phyloP scores from a whole-genome alignment of 2,113 vertebrate genomes.

The Leuciscus idus region DNA sequence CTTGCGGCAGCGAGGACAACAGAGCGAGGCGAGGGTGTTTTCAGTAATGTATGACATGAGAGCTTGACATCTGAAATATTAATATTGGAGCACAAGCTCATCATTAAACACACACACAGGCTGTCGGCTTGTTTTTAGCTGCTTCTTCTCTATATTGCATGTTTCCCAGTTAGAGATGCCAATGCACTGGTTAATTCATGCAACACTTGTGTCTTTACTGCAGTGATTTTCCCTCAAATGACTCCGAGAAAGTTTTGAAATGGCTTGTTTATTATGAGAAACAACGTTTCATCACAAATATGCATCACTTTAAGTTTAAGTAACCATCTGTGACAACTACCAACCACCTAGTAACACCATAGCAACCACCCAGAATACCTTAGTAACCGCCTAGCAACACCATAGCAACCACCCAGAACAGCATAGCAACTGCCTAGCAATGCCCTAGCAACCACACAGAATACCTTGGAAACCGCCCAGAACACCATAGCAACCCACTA shows the following conservation, averaged over 20 bases:
- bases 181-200: conserved; percentile 21
- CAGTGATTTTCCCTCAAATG: not conserved
- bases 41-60: conserved; percentile 32
- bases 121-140: conserved; percentile 26
- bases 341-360: too few relatives aligned
- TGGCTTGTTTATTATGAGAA: not conserved
- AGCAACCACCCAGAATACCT: too few relatives aligned
- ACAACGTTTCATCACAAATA: too few relatives aligned
- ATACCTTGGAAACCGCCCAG: too few relatives aligned
- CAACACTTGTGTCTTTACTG: conserved; percentile 4
- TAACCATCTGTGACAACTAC: too few relatives aligned
- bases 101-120: not conserved
- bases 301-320: too few relatives aligned
- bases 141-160: conserved; percentile 31
- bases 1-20: not conserved
- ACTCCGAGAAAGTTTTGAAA: not conserved
- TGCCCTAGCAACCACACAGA: too few relatives aligned
- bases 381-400: too few relatives aligned
- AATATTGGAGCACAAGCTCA: conserved; percentile 20
- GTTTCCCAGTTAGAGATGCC: conserved; percentile 7
- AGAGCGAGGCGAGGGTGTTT: not conserved
- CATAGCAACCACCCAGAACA: too few relatives aligned
- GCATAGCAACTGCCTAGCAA: too few relatives aligned
- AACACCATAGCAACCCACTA: too few relatives aligned
- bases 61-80: conserved; percentile 25